A percentile compares a stretch with the other conserved stretches of the same genome.
phyloP scores from a whole-genome alignment of 2,797 vertebrate genomes.

The Sorex maritimensis region DNA sequence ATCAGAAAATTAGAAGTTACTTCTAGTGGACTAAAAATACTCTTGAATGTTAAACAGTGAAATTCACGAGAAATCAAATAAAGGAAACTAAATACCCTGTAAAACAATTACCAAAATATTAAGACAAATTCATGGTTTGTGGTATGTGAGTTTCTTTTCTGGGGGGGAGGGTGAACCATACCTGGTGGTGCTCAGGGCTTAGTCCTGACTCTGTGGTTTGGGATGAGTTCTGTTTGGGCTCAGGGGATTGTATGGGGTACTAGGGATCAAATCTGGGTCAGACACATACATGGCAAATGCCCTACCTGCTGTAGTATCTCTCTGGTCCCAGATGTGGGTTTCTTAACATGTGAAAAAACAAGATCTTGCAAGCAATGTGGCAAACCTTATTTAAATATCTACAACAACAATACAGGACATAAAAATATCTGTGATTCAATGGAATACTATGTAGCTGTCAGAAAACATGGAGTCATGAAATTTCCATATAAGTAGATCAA shows the following conservation, averaged over 20 bases:
- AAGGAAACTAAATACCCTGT: neutral
- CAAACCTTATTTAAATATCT: constrained; percentile 7
- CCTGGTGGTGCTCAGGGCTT: no score
- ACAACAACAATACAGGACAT: neutral
- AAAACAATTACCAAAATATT: neutral
- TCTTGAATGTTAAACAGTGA: constrained; percentile 21
- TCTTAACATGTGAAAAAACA: neutral
- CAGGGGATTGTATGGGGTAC: no score
- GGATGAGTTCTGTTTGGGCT: no score
- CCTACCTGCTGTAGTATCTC: no score
- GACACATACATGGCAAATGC: no score
- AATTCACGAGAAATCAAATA: neutral
- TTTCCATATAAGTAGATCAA: no score
- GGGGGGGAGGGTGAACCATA: no score
- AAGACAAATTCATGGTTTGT: constrained; percentile 5
- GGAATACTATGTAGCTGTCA: no score
- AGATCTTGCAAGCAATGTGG: neutral
- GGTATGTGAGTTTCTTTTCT: no score
- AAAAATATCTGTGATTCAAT: neutral
- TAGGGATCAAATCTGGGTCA: no score
- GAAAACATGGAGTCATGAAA: no score
- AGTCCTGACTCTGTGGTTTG: no score
- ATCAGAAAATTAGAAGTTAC: constrained; percentile 8
- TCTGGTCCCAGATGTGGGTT: neutral
- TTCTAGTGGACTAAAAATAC: neutral